Evolutionary conservation across 1,140 invertebrate species (phyloP), one percentile per base, ranked within the genome.

Genomic region (Pseudomyrmex concolor): DNA sequence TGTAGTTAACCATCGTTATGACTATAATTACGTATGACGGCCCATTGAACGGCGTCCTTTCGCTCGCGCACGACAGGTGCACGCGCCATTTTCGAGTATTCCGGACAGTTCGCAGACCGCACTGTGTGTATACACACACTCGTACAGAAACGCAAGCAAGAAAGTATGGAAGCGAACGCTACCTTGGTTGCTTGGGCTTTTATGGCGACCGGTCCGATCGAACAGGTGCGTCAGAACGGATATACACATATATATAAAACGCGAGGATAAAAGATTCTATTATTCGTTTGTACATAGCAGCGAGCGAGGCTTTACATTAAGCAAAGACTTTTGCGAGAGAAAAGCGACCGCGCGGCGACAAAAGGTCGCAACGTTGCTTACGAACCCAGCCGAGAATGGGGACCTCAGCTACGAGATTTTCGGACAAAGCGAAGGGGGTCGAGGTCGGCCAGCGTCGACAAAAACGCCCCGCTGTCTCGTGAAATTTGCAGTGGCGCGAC

Each of bases 181-280:
- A 87, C 84, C 85, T 87, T 73, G 85, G 81, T 84, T 84, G 84
- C 80, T 34, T 86, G 77, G 78, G 87, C 90, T 89, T 91, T 90
- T 90, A 90, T 90, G 90, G 84, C 78, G 88, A 89, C 74, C 88
- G 84, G 89, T 86, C 85, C 86, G 86, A 91, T 91, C 90, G 90
- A 92, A 92, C 91, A 92, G 91, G 91, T 92, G 90, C 90, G 84
- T 86, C 71, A 73, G 54, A 62, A 25, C 67, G 84, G 74, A 62
- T 64, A 67, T 66, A 66, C 45, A 74, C 67, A 74, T 57, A 71
- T 57, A 71, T 22, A 80, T 60, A 60, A 80, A 71, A 71, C n/a
- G 54, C 86, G 54, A 48, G 63, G 55, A 66, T 88, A 89, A 89
- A 87, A 89, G 86, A 68, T 89, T 68, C 86, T 78, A 89, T 89